Evolutionary conservation across 2,113 vertebrate species (phyloP).

Genomic region (Xiphias gladius): DNA sequence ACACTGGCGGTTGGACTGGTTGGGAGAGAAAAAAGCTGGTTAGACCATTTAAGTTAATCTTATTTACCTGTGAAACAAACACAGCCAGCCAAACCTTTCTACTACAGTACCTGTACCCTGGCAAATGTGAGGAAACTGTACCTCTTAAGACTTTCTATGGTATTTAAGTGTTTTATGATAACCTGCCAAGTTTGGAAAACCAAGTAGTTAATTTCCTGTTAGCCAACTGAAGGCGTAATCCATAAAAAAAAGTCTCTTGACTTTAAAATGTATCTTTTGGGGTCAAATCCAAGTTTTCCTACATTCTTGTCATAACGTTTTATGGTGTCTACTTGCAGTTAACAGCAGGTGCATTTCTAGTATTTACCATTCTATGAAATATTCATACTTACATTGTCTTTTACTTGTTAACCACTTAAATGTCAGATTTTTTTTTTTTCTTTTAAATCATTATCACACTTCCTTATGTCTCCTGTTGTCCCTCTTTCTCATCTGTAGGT

Average conservation of each 20-base stretch:
- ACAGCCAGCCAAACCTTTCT: background rate
- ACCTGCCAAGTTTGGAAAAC: no score
- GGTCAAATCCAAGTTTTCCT: no score
- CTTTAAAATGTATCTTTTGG: background rate
- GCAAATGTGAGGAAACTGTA: background rate
- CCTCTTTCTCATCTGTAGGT: constrained; percentile 81
- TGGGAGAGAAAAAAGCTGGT: background rate
- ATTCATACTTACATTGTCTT: background rate
- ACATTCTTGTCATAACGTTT: background rate
- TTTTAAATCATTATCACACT: background rate
- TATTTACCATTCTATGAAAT: no score
- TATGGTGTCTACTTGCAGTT: no score
- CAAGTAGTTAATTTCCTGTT: background rate
- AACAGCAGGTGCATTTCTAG: no score
- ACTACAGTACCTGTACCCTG: background rate
- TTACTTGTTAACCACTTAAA: background rate
- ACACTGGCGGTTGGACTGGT: no score
- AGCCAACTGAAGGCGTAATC: background rate
- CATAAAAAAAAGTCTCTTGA: background rate
- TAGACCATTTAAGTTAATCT: background rate
- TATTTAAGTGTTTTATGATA: no score
- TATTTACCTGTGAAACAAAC: no score
- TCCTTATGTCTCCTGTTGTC: background rate
- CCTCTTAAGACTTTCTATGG: background rate
- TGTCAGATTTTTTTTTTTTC: background rate